phyloP scores from a whole-genome alignment of 2,888 invertebrate species.

The Sericinus montela region DNA sequence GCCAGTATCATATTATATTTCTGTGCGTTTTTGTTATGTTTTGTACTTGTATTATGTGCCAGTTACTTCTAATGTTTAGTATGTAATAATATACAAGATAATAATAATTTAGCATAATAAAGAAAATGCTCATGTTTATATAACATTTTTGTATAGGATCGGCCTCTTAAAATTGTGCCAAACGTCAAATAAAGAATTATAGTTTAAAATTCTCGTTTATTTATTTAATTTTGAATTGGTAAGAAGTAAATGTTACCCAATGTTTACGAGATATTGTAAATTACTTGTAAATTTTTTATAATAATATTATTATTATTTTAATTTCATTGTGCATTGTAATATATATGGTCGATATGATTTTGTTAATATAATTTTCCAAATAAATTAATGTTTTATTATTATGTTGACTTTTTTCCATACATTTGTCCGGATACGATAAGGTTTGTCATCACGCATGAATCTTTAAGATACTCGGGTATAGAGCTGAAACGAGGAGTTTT shows the following conservation, averaged over 20 bases:
- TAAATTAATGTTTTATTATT: constrained; percentile 63
- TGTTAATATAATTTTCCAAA: constrained; percentile 60
- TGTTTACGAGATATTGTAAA: constrained; percentile 44
- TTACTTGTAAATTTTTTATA: constrained; percentile 49
- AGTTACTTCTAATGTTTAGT: constrained; percentile 56
- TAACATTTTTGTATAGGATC: constrained; percentile 29
- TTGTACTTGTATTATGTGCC: constrained; percentile 70
- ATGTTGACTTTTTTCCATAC: constrained; percentile 19
- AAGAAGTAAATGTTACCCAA: constrained; percentile 51
- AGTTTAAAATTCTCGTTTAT: constrained; percentile 27
- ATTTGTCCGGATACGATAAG: no score
- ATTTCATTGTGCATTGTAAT: constrained; percentile 48
- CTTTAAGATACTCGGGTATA: no score
- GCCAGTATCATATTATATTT: not conserved
- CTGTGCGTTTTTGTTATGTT: constrained; percentile 19
- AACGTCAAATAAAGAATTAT: constrained; percentile 30
- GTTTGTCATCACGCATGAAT: no score
- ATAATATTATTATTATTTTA: constrained; percentile 31
- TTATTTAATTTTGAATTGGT: constrained; percentile 37
- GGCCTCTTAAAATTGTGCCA: constrained; percentile 58
- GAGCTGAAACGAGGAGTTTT: no score
- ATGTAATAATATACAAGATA: constrained; percentile 24
- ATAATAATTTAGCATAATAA: constrained; percentile 29
- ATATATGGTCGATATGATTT: constrained; percentile 26
- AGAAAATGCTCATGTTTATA: constrained; percentile 53